Percentiles rank a stretch among this genome's conserved stretches.
These are phyloP conservation scores for Xestia sexstrigata DNA, from an alignment of 2,888 invertebrate genomes.

Conservation along the genomic window DNA sequence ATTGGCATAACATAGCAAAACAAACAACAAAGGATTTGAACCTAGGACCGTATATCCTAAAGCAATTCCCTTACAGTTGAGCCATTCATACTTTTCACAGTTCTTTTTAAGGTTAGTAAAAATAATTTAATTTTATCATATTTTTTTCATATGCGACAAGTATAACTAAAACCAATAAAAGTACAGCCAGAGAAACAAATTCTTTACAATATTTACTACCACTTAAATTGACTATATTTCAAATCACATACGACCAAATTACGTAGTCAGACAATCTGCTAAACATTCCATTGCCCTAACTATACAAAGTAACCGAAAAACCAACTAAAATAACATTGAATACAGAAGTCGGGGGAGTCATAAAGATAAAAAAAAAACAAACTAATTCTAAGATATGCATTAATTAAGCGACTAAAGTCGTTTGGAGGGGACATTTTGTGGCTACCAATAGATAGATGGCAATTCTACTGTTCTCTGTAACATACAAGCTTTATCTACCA, in stretches of 20 bases:
- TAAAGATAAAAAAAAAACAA: conserved; percentile 44
- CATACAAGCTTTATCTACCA: background rate
- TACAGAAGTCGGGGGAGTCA: conserved; percentile 40
- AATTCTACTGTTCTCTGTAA: background rate
- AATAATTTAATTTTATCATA: conserved; percentile 24
- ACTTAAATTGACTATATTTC: background rate
- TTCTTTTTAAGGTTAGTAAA: conserved; percentile 28
- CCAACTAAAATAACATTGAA: conserved; percentile 13
- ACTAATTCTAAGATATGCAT: conserved; percentile 58
- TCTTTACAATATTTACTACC: conserved; percentile 5
- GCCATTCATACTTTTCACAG: background rate
- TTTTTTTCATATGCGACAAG: conserved; percentile 13
- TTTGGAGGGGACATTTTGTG: conserved; percentile 33
- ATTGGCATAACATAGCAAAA: too few species aligned
- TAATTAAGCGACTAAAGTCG: conserved; percentile 58
- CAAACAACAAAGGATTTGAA: too few species aligned
- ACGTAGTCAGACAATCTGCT: background rate
- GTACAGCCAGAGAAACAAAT: background rate
- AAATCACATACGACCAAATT: conserved; percentile 26
- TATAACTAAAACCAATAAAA: conserved; percentile 30
- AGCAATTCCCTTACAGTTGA: background rate
- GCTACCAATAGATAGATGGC: background rate
- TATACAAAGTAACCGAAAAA: conserved; percentile 1
- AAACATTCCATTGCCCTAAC: background rate
- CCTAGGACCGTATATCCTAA: background rate